phyloP scores from a whole-genome alignment of 2,888 invertebrate species.

The Quadroppia sp. region DNA sequence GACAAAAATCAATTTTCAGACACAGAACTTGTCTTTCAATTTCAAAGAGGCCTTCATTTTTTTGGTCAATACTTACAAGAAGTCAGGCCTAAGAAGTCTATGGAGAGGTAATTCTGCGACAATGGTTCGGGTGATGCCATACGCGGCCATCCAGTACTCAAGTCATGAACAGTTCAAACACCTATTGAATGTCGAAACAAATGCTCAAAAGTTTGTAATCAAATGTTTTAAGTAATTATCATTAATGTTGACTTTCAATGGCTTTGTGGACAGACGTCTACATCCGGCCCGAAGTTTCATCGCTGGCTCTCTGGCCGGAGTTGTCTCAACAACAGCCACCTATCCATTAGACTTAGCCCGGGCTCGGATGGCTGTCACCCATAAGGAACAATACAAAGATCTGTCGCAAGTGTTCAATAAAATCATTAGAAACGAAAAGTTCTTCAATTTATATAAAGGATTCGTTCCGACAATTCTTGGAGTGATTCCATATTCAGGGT shows the following conservation, averaged over 20 bases:
- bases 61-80: slow-evolving; percentile 60
- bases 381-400: slow-evolving; percentile 63
- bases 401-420: slow-evolving; percentile 55
- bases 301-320: slow-evolving; percentile 91
- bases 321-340: slow-evolving; percentile 86
- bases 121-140: slow-evolving; percentile 93
- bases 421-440: slow-evolving; percentile 73
- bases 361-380: slow-evolving; percentile 94
- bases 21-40: slow-evolving; percentile 54
- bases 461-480: slow-evolving; percentile 86
- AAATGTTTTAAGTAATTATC: slow-evolving; percentile 2
- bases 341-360: slow-evolving; percentile 95
- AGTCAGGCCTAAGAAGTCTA: slow-evolving; percentile 75
- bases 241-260: not conserved
- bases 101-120: slow-evolving; percentile 99
- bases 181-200: slow-evolving; percentile 64
- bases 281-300: slow-evolving; percentile 63
- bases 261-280: slow-evolving; percentile 49
- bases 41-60: slow-evolving; percentile 56
- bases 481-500: slow-evolving; percentile 93
- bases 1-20: slow-evolving; percentile 96
- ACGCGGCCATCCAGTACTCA: slow-evolving; percentile 95
- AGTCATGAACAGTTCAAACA: slow-evolving; percentile 96
- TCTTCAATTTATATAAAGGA: slow-evolving; percentile 73
- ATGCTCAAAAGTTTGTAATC: slow-evolving; percentile 43